Evolutionary conservation across 2,888 invertebrate species (phyloP).

Genomic region (Abrostola triplasia): DNA sequence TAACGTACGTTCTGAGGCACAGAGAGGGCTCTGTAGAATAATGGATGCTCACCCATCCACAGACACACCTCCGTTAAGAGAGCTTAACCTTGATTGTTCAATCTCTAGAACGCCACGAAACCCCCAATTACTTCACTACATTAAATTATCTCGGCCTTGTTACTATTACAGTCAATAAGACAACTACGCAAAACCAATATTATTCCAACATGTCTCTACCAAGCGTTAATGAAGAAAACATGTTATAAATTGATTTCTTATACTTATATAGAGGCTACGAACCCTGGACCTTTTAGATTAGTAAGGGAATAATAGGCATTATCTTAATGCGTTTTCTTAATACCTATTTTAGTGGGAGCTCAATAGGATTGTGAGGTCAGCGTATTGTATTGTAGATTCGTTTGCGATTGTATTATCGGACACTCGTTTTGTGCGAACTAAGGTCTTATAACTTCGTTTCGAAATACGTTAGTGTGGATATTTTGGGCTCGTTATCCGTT

Average conservation of each 20-base stretch:
- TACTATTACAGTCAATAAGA: not conserved
- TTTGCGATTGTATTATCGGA: slow-evolving; percentile 26
- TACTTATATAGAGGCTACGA: not conserved
- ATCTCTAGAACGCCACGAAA: not conserved
- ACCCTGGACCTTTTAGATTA: slow-evolving; percentile 9
- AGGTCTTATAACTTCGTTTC: slow-evolving; percentile 1
- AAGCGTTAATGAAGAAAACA: slow-evolving; percentile 4
- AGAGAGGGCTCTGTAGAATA: no score
- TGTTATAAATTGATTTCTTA: slow-evolving; percentile 6
- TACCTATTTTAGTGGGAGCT: slow-evolving; percentile 21
- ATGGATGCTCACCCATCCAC: no score
- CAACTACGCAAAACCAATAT: not conserved
- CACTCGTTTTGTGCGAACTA: slow-evolving; percentile 15
- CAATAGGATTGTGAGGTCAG: slow-evolving; percentile 21
- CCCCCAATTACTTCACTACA: no score
- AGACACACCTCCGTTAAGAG: not conserved
- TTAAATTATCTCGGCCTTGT: not conserved
- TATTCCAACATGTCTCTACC: not conserved
- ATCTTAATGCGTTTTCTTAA: slow-evolving; percentile 26
- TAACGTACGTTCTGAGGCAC: no score
- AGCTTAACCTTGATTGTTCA: not conserved
- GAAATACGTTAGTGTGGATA: not conserved
- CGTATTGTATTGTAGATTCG: slow-evolving; percentile 25
- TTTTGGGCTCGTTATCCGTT: no score
- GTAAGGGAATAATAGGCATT: slow-evolving; percentile 18